A percentile compares a stretch with the other conserved stretches of the same genome.
phyloP scores from a whole-genome alignment of 2,113 vertebrate species.

The Terrapene triunguis region DNA sequence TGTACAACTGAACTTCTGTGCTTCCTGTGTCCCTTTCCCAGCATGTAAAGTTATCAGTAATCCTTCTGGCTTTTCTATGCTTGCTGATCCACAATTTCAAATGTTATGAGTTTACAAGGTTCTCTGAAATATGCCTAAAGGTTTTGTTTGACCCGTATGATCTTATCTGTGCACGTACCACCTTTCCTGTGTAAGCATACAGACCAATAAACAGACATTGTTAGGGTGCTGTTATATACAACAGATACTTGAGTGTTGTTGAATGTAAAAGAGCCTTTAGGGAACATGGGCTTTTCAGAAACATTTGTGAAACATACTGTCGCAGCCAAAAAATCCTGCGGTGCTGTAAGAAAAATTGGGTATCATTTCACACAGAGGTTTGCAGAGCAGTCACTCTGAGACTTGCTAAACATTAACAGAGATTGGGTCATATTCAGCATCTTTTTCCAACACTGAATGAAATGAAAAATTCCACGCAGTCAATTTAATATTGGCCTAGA shows the following conservation, averaged over 20 bases:
- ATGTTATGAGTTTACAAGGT: neutral
- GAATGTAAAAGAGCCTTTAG: neutral
- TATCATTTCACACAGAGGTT: neutral
- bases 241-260: neutral
- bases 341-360: neutral
- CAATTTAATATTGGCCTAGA: neutral
- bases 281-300: neutral
- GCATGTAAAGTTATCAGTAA: neutral
- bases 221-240: neutral
- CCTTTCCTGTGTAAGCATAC: neutral
- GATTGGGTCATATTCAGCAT: neutral
- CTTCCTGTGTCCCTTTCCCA: neutral
- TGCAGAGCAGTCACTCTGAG: neutral
- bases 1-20: neutral
- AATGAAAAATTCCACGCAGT: neutral
- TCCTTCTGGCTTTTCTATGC: neutral
- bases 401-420: neutral
- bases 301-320: neutral
- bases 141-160: neutral
- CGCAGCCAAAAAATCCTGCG: neutral
- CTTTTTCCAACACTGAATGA: neutral
- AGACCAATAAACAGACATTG: neutral
- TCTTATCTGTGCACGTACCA: neutral
- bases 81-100: neutral
- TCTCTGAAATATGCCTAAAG: neutral